Conservation (phyloP, 2,888 invertebrate genomes). For the Bellardia pandia region DNA sequence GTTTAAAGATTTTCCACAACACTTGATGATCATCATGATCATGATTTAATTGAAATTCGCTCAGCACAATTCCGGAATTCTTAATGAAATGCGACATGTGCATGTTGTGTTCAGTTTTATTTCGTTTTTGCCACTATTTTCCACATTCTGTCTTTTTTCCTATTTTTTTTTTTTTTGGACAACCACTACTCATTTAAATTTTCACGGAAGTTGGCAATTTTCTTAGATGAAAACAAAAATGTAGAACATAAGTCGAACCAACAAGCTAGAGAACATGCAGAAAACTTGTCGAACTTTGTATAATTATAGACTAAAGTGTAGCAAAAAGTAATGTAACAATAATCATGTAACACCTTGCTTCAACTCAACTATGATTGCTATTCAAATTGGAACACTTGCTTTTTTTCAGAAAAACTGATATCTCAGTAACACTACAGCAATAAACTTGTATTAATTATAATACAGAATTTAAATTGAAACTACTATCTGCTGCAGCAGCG, state of each 20-base stretch:
- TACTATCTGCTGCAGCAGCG: conserved; percentile 8
- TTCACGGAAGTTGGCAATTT: conserved; percentile 74
- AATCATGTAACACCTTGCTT: conserved; percentile 66
- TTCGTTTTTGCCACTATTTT: conserved; percentile 52
- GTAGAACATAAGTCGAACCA: conserved; percentile 36
- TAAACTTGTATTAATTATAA: conserved; percentile 39
- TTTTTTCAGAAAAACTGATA: conserved; percentile 30
- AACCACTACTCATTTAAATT: conserved; percentile 50
- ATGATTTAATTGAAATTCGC: conserved; percentile 80
- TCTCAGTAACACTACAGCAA: conserved; percentile 4
- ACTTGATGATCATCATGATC: conserved; percentile 73
- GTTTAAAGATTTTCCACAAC: conserved; percentile 28
- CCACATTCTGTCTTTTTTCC: conserved; percentile 3
- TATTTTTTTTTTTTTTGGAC: conserved; percentile 40
- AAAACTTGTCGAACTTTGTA: conserved; percentile 70
- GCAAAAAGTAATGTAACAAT: conserved; percentile 54
- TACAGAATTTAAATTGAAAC: conserved; percentile 24
- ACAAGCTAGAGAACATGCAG: conserved; percentile 66
- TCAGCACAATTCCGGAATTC: conserved; percentile 80
- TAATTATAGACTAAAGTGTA: conserved; percentile 66
- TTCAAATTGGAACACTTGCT: conserved; percentile 60
- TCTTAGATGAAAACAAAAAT: conserved; percentile 44
- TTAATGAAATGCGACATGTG: conserved; percentile 78
- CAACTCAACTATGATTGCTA: conserved; percentile 34
- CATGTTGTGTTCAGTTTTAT: conserved; percentile 51